These are phyloP conservation scores for Lamellibrachia satsuma DNA, from an alignment of 2,888 invertebrate genomes.

Conservation along the genomic window DNA sequence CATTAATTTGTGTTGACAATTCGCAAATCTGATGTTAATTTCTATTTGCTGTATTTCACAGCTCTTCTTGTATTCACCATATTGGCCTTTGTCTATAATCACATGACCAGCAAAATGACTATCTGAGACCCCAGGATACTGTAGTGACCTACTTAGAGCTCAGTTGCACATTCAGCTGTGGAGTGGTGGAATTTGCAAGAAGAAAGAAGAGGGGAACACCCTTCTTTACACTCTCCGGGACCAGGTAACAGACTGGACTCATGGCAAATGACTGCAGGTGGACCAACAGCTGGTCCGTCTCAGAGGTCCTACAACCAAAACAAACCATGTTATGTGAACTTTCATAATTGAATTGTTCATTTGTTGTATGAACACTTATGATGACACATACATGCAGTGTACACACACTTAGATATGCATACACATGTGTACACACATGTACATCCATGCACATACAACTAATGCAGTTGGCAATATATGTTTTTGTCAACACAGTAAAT, in stretches of 20 bases:
- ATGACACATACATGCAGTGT: background rate
- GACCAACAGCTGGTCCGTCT: constrained; percentile 75
- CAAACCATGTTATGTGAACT: background rate
- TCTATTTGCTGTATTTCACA: background rate
- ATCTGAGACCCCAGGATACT: background rate
- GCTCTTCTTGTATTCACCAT: background rate
- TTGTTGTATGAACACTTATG: background rate
- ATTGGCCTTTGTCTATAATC: too few relatives aligned
- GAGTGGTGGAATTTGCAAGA: constrained; percentile 62
- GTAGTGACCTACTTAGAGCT: constrained; percentile 56
- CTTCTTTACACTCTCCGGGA: constrained; percentile 77
- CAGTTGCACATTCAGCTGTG: constrained; percentile 56
- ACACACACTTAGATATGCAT: too few relatives aligned
- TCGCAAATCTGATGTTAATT: background rate
- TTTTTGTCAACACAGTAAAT: too few relatives aligned
- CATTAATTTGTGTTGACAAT: too few relatives aligned
- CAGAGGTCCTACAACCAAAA: constrained; percentile 67
- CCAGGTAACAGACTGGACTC: constrained; percentile 73
- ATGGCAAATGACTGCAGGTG: constrained; percentile 77
- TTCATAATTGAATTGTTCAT: background rate
- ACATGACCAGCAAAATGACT: too few relatives aligned
- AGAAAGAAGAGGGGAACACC: constrained; percentile 77
- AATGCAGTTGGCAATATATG: too few relatives aligned
- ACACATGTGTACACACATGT: too few relatives aligned
- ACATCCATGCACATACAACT: too few relatives aligned